Evolutionary conservation across 1,140 invertebrate genomes (phyloP).

Genomic region (Grapholita molesta): DNA sequence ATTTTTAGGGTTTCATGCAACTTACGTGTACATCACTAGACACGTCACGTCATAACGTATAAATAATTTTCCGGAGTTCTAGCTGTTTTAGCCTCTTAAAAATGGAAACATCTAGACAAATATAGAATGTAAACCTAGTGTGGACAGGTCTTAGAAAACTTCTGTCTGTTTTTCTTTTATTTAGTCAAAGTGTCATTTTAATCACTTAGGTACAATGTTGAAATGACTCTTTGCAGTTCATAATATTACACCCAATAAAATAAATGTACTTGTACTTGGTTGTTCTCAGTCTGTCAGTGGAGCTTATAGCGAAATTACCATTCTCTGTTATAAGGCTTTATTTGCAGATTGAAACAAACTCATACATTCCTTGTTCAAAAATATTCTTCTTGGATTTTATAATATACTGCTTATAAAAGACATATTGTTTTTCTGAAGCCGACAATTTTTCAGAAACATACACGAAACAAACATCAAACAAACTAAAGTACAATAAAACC

Average conservation of each 20-base stretch:
- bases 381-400: neutral
- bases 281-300: neutral
- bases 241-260: neutral
- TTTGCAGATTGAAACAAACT: neutral
- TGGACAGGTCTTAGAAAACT: constrained; percentile 45
- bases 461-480: neutral
- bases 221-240: constrained; percentile 9
- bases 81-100: no score
- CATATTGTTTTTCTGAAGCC: neutral
- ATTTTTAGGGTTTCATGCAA: no score
- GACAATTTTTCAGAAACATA: neutral
- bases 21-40: no score
- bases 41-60: no score
- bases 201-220: neutral
- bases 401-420: no score
- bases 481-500: neutral
- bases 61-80: no score
- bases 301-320: neutral
- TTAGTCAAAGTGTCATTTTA: constrained; percentile 19
- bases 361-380: neutral
- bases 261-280: no score
- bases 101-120: no score
- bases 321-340: neutral
- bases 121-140: constrained; percentile 30
- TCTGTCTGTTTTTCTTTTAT: neutral